Base-by-base conservation (phyloP, 2,888 invertebrate species). In the Ochropleura plecta region DNA sequence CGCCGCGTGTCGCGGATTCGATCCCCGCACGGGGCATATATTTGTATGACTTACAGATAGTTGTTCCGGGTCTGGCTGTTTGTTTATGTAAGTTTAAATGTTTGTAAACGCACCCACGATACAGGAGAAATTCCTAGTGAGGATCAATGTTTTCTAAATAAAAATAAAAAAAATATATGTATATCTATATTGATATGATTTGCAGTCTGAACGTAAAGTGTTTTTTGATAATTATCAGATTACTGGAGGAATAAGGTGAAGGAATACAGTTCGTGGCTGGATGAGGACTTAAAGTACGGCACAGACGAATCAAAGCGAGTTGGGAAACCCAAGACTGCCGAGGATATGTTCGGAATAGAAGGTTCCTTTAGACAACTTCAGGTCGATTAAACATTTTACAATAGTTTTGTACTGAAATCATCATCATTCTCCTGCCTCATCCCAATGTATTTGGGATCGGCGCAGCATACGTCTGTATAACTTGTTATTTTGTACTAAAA, bases 301-400 rank as follows among this genome's bases (percentile, higher is more conserved):
- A 95, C 97, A 3, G 96, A 97, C 82, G 97, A 97, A 89, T 92
- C 94, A 16, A 96, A 96, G 88, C 92, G 97, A 74, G 95, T 95
- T 10, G 97, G 97, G 20, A 96, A 95, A 84, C 97, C 97, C 1
- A 97, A 95, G 88, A 97, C 97, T 53, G 92, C 96, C 0, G 95
- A 96, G 71, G 95, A 95, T 40, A 91, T 97, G 83, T 97, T 97
- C 82, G 97, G 97, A 20, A 86, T 95, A 1, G 97, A 97, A 40
- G 97, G 97, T 30, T 97, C 97, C 14, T 97, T 97, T 88, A 93
- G 97, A 82, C 93, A 97, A 87, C 92, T 97, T 30, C 94, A 93
- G 51, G 88, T 95, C 70, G 95, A 96, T 82, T 95, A 86, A 91
- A 9, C 0, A 7, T 57, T 62, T 70, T 51, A 8, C 1, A 5